Base-by-base conservation (phyloP, 2,113 vertebrate genomes). In the Microtus montanus region DNA sequence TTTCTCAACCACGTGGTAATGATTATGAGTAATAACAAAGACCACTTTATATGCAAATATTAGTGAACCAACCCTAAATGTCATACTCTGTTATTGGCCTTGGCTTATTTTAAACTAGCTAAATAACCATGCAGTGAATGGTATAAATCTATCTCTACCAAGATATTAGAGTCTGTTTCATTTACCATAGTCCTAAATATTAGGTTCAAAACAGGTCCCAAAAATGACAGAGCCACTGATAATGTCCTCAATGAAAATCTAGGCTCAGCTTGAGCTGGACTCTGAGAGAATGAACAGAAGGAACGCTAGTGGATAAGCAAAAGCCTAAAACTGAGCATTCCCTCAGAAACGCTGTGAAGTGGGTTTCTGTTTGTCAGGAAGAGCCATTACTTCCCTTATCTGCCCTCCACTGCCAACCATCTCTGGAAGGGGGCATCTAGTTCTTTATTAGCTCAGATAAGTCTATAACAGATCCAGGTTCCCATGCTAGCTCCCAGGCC, bases 21-120 rank as follows among this genome's bases (percentile, higher is more conserved):
- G 74, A 74, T 70, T 47, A 78, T 87, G 38, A 75, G 19, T 86
- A 68, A 20, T 86, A 63, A 63, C 52, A 47, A 95, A 92, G 61
- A 61, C 58, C 47, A 79, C 9, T 44, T 30, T 83, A n/a, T 7
- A 41, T 35, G 41, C 13, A 82, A 82, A 54, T 47, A 79, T 66
- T 22, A 49, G 28, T 66, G 47, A 87, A 77, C 63, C 47, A 88
- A 33, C 47, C 38, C 10, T n/a, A n/a, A 6, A 4, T 9, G 20
- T 28, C 2, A 52, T 73, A 64, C 4, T 52, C 68, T 73, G 38
- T 70, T 68, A 91, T 3, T 89, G 84, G 61, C 54, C 68, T 28
- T 86, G 33, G 10, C 24, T 92, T 90, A 26, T 73, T 96, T 92
- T 54, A 91, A 88, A 86, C 52, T 63, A 87, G 68, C 73, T 61